Percentiles rank a stretch among this genome's conserved stretches.
Conservation (phyloP, 1,140 invertebrate genomes). For the Helicorthomorpha holstii region DNA sequence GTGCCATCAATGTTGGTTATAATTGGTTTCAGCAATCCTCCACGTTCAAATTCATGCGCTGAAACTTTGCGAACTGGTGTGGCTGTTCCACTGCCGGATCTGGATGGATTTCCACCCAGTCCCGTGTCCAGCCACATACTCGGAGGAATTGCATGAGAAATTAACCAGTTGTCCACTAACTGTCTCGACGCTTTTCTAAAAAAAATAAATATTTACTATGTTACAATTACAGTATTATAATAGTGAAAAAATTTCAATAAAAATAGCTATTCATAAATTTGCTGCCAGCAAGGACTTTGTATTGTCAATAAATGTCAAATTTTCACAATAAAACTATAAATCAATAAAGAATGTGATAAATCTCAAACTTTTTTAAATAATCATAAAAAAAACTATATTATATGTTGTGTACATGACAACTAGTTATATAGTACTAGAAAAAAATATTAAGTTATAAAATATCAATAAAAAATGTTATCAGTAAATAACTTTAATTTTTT, state of each 20-base stretch:
- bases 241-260: not conserved
- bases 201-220: not conserved
- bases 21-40: slow-evolving; percentile 75
- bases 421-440: not conserved
- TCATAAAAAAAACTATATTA: not conserved
- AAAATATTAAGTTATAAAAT: too few species aligned
- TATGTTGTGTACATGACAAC: not conserved
- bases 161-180: slow-evolving; percentile 78
- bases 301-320: not conserved
- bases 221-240: not conserved
- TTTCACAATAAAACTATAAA: not conserved
- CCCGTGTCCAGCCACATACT: slow-evolving; percentile 31
- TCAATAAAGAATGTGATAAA: not conserved
- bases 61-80: slow-evolving; percentile 90
- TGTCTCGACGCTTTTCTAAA: slow-evolving; percentile 74
- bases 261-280: not conserved
- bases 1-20: slow-evolving; percentile 78
- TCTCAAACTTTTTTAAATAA: not conserved
- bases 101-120: slow-evolving; percentile 8
- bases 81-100: slow-evolving; percentile 55
- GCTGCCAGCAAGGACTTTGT: not conserved
- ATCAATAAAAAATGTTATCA: too few species aligned
- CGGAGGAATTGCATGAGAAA: slow-evolving; percentile 58
- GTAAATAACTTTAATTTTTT: too few species aligned
- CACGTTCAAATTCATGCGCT: slow-evolving; percentile 84